Percentiles rank a stretch among this genome's conserved stretches.
phyloP scores from a whole-genome alignment of 2,797 vertebrate species.

The Ceryle rudis region DNA sequence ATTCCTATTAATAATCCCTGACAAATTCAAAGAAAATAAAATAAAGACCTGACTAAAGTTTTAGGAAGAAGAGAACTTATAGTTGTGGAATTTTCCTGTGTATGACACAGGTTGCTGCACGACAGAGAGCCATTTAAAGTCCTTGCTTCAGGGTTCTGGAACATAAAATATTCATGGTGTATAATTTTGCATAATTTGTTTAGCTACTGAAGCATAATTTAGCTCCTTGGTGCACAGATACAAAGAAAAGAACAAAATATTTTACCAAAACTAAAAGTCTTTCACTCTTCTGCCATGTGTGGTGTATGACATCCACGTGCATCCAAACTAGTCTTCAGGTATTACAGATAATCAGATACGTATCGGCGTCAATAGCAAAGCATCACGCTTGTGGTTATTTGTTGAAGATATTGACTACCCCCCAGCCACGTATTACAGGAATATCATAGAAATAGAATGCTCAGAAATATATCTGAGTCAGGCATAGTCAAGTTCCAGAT shows the following conservation, averaged over 20 bases:
- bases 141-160: slow-evolving; percentile 77
- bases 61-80: slow-evolving; percentile 60
- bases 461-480: neutral
- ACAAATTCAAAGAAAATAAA: slow-evolving; percentile 23
- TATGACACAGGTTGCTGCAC: slow-evolving; percentile 67
- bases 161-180: slow-evolving; percentile 81
- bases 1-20: slow-evolving; percentile 51
- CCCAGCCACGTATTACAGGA: neutral
- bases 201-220: slow-evolving; percentile 78
- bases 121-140: slow-evolving; percentile 72
- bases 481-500: neutral
- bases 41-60: slow-evolving; percentile 45
- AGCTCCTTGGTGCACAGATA: slow-evolving; percentile 69
- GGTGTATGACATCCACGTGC: neutral
- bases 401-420: neutral
- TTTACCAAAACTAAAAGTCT: neutral
- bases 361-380: neutral
- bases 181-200: slow-evolving; percentile 84
- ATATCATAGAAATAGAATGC: neutral
- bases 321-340: neutral
- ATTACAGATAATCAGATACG: neutral
- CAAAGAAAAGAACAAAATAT: slow-evolving; percentile 48
- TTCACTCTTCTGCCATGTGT: neutral
- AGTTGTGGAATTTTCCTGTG: slow-evolving; percentile 67
- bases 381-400: neutral